A percentile compares a stretch with the other conserved stretches of the same genome.
These are phyloP conservation scores for Chionis minor DNA, from an alignment of 2,113 vertebrate species.

Conservation along the genomic window DNA sequence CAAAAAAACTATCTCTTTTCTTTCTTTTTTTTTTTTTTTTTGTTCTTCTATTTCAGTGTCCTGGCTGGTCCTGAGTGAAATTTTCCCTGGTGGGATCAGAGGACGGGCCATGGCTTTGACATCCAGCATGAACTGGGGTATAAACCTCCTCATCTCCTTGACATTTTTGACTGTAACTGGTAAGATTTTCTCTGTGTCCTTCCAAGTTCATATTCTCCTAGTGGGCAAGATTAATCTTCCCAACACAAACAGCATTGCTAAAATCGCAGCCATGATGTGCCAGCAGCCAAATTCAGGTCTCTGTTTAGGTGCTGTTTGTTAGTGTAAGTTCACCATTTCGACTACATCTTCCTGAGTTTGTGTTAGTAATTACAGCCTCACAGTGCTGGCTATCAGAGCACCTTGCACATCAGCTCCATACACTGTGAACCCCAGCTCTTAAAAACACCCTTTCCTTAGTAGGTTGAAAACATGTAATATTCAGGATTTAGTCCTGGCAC, in stretches of 20 bases:
- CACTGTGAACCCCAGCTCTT: neutral
- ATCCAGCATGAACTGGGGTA: constrained; percentile 92
- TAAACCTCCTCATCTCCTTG: constrained; percentile 94
- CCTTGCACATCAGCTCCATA: neutral
- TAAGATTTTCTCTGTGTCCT: constrained; percentile 63
- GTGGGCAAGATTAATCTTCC: neutral
- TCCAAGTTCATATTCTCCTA: neutral
- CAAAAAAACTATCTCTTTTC: neutral
- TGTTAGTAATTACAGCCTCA: neutral
- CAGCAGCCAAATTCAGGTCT: neutral
- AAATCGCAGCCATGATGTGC: neutral
- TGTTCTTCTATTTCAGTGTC: constrained; percentile 80
- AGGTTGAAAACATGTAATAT: neutral
- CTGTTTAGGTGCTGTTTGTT: neutral
- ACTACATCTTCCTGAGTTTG: neutral
- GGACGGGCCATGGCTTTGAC: constrained; percentile 91
- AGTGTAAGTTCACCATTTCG: neutral
- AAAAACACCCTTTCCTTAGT: neutral
- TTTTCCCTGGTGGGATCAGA: constrained; percentile 91
- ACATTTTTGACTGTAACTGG: constrained; percentile 93
- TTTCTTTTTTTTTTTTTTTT: neutral
- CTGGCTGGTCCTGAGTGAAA: constrained; percentile 92
- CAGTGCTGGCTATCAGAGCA: neutral
- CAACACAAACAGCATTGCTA: neutral
- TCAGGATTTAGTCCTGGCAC: neutral